These are phyloP conservation scores for Drosophila kuntzei DNA, from an alignment of 2,888 invertebrate genomes.

Conservation along the genomic window DNA sequence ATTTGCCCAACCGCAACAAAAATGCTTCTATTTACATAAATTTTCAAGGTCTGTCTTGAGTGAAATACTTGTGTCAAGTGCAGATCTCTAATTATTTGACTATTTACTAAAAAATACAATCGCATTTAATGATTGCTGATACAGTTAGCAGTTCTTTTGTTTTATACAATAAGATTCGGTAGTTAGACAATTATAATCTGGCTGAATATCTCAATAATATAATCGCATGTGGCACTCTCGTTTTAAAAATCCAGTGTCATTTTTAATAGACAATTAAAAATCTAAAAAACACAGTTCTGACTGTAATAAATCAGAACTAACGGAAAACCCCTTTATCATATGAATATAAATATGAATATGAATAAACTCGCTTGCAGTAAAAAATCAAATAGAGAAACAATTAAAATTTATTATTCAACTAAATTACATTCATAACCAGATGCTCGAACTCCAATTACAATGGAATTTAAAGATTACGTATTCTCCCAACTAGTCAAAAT, in stretches of 20 bases:
- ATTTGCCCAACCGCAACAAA: background rate
- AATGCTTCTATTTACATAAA: background rate
- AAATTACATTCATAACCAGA: background rate
- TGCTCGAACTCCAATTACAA: conserved; percentile 1
- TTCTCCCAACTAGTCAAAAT: conserved; percentile 1
- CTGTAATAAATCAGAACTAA: background rate
- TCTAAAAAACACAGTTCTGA: background rate
- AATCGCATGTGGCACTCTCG: background rate
- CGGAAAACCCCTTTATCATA: background rate
- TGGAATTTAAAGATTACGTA: conserved; percentile 19
- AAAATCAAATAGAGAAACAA: background rate
- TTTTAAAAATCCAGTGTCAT: background rate
- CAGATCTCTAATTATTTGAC: conserved; percentile 21
- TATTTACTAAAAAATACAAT: background rate
- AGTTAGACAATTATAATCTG: background rate
- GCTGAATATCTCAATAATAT: background rate
- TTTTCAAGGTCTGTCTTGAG: conserved; percentile 19
- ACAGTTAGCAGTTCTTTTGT: conserved; percentile 10
- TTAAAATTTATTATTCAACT: background rate
- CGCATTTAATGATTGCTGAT: conserved; percentile 15
- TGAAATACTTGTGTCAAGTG: conserved; percentile 18
- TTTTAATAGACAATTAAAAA: background rate
- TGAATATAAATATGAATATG: background rate
- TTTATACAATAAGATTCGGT: background rate
- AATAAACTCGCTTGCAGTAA: background rate